phyloP scores from a whole-genome alignment of 2,888 invertebrate genomes.

The Tethea ocularis region DNA sequence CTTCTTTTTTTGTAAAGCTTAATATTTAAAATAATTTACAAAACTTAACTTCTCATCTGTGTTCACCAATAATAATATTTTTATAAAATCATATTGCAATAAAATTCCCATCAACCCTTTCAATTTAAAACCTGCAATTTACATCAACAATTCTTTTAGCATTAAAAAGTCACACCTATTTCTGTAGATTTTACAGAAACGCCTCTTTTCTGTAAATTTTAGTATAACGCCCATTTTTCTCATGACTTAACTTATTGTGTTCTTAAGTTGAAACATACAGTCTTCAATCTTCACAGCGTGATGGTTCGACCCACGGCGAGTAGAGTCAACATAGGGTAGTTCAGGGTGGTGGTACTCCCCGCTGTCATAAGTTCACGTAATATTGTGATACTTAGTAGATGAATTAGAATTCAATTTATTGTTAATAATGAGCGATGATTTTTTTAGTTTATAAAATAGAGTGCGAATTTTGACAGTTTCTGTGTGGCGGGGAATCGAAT shows the following conservation, averaged over 20 bases:
- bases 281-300: constrained; percentile 65
- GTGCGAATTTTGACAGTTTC: too few relatives aligned
- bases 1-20: constrained; percentile 18
- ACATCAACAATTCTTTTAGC: constrained; percentile 19
- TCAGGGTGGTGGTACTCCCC: constrained; percentile 49
- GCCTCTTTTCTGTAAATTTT: constrained; percentile 18
- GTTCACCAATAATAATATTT: background rate
- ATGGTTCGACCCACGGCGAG: constrained; percentile 39
- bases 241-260: constrained; percentile 24
- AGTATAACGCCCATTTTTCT: constrained; percentile 43
- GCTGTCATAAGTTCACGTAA: constrained; percentile 47
- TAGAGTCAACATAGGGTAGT: constrained; percentile 18
- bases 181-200: constrained; percentile 1
- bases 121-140: constrained; percentile 13
- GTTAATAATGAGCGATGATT: constrained; percentile 26
- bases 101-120: constrained; percentile 14
- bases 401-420: constrained; percentile 69
- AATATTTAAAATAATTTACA: background rate
- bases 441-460: too few relatives aligned
- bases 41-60: background rate
- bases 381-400: constrained; percentile 58
- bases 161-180: constrained; percentile 13
- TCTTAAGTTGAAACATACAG: constrained; percentile 16
- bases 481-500: too few relatives aligned
- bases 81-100: background rate